Evolutionary conservation across 2,888 invertebrate species (phyloP).

Genomic region (Orgyia antiqua): DNA sequence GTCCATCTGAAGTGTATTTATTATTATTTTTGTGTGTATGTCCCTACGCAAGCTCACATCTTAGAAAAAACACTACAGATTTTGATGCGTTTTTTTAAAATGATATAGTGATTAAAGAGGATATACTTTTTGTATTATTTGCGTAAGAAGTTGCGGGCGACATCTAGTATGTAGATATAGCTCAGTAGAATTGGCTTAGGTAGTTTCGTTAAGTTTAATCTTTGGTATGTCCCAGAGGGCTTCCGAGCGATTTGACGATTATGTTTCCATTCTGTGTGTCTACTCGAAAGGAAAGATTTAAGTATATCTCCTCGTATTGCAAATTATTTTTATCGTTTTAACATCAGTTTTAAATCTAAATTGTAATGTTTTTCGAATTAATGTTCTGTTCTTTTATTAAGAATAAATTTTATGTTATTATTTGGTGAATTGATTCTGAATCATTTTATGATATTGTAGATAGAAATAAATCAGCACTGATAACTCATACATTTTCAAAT

Average conservation of each 20-base stretch:
- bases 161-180: conserved; percentile 2
- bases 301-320: background rate
- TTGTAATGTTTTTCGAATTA: background rate
- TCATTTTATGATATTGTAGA: no score
- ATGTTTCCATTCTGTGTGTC: conserved; percentile 11
- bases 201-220: conserved; percentile 11
- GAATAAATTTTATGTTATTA: no score
- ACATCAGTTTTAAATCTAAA: conserved; percentile 16
- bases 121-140: no score
- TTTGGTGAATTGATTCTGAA: no score
- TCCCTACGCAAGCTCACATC: no score
- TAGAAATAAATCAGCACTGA: conserved; percentile 13
- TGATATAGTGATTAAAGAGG: no score
- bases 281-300: conserved; percentile 9
- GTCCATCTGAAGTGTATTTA: no score
- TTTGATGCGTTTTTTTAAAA: no score
- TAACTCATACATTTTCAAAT: conserved; percentile 24
- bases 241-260: conserved; percentile 23
- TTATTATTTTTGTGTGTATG: no score
- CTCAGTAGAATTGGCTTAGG: conserved; percentile 3
- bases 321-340: conserved; percentile 1
- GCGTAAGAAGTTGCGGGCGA: no score
- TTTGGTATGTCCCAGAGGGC: conserved; percentile 11
- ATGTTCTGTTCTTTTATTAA: no score
- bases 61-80: no score